A percentile compares a stretch with the other conserved stretches of the same genome.
Evolutionary conservation across 1,140 invertebrate genomes (phyloP).

Genomic region (Aplysia californica): DNA sequence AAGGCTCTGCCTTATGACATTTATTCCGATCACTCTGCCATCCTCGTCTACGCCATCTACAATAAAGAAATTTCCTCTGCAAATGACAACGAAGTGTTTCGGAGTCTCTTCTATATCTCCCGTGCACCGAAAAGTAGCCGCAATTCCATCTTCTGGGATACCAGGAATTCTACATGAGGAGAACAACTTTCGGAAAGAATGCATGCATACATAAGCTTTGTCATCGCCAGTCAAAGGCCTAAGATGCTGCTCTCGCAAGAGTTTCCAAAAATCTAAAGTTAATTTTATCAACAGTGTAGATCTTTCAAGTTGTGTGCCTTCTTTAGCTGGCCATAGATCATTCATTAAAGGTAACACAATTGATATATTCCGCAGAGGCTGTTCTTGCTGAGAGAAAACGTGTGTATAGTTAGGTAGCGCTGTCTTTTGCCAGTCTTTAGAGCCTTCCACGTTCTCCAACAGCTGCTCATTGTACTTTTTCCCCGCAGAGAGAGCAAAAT

Average conservation of each 20-base stretch:
- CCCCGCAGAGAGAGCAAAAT: background rate
- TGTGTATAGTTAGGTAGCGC: slow-evolving; percentile 4
- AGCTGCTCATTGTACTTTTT: background rate
- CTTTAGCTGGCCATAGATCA: slow-evolving; percentile 17
- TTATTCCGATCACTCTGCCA: background rate
- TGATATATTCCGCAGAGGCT: background rate
- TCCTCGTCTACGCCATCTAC: background rate
- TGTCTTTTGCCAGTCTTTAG: background rate
- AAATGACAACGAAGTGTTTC: slow-evolving; percentile 16
- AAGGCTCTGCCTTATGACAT: background rate
- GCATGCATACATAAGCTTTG: background rate
- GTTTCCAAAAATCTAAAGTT: slow-evolving; percentile 1
- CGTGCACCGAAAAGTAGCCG: too few species aligned
- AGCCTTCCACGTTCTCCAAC: background rate
- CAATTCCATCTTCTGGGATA: background rate
- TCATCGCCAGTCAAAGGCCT: background rate
- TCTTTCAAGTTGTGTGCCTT: background rate
- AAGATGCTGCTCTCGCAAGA: background rate
- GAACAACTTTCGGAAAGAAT: slow-evolving; percentile 18
- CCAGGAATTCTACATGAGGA: slow-evolving; percentile 14
- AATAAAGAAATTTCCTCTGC: slow-evolving; percentile 7
- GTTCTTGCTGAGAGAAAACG: background rate
- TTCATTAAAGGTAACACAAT: slow-evolving; percentile 10
- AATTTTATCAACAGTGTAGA: background rate
- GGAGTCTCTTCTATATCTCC: background rate